Evolutionary conservation across 2,888 invertebrate species (phyloP), one percentile per base, ranked within the genome.

Genomic region (Polydrusus cervinus): DNA sequence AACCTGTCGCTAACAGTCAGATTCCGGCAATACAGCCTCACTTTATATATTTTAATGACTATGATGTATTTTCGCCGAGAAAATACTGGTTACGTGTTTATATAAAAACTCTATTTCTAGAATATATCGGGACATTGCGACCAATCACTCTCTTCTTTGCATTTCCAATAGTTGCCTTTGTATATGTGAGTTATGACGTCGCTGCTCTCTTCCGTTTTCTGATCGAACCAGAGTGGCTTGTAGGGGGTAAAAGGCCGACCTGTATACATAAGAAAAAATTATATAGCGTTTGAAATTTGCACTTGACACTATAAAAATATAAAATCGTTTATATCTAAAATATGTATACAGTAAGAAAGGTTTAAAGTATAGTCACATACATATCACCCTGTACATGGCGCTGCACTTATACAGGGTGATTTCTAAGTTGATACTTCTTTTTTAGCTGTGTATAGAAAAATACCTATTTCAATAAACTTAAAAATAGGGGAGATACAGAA

Each of bases 81-180:
- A 67, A 55, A 61, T 62, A 57, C 45, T 9, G 30, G 40, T 69
- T 47, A 68, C 16, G 30, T 25, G 45, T 68, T 30, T 43, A 25
- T 55, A 71, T 64, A 16, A 45, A 43, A 38, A 38, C 2, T 43
- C 30, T 47, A 25, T 30, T 57, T 72, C 40, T 87, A 93, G 90
- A 93, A 98, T 86, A 99, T 97, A 87, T 96, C 93, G 55, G 98
- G 98, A 89, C 98, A 98, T 82, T 87, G 88, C 71, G 90, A 87
- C 98, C 99, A 99, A 86, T 98, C 95, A 85, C 93, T 92, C 81
- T 91, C 92, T 80, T 91, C 91, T 89, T 99, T 99, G 87, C 93
- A 92, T 76, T 94, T 91, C 99, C 99, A 99, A 89, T 99, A 99
- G 80, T 93, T 92, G 80, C 94, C 93, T 82, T 92, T 94, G 89